Base-by-base conservation (phyloP, 1,140 invertebrate species). In the Linepithema humile region DNA sequence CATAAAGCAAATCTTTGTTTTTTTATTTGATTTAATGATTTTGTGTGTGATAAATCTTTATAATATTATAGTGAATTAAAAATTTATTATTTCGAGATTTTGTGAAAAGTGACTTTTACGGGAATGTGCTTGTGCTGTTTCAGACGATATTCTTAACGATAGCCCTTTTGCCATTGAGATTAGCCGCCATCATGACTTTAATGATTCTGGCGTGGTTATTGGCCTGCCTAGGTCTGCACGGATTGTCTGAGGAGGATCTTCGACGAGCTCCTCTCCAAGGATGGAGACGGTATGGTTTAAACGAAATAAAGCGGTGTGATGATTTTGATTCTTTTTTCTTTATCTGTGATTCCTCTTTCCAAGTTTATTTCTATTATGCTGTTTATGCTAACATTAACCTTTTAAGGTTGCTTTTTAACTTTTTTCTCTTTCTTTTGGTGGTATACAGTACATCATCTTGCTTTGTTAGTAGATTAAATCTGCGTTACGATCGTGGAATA, bases 71-170 rank as follows among this genome's bases (percentile, higher is more conserved):
- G n/a, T n/a, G n/a, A n/a, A n/a, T n/a, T n/a, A 45, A 45, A 45
- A 45, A 45, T 0, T 15, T 12, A n/a, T n/a, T 55, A 7, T n/a
- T 23, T 20, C 20, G 20, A 55, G n/a, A 20, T 1, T 23, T 23
- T 20, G 23, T 7, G 23, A n/a, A 23, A 55, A 20, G 20, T 23
- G 7, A 55, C 3, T 87, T 7, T 75, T 50, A 4, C 60, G 29
- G 17, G 64, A 55, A 64, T 75, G 48, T 83, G n/a, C n/a, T 87
- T 90, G 43, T 78, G 20, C 12, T 85, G 65, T 93, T 93, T 5
- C 96, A 98, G 97, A 97, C 97, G 85, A 96, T 96, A 80, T 96
- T 98, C 83, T 95, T 98, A 87, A 97, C 97, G 5, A 96, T 98
- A 40, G 95, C 97, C 40, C 91, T 98, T 23, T 92, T 98, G 50